phyloP scores from a whole-genome alignment of 2,888 invertebrate species.

The Meandrusa payeni region DNA sequence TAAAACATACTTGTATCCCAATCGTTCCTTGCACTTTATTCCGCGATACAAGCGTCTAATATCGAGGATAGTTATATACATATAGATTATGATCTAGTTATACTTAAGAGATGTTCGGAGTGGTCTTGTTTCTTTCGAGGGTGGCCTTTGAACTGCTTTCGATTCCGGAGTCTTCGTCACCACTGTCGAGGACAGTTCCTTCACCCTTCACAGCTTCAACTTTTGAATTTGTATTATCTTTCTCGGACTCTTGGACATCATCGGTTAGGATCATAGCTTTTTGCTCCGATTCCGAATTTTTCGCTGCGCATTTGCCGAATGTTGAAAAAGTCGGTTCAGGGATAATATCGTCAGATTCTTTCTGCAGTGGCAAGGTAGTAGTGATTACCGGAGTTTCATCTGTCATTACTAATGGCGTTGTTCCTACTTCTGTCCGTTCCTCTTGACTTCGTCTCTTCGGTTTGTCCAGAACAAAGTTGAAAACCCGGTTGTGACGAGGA shows the following conservation, averaged over 20 bases:
- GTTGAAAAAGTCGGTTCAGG: slow-evolving; percentile 81
- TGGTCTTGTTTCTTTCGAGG: slow-evolving; percentile 69
- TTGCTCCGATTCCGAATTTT: slow-evolving; percentile 46
- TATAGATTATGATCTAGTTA: slow-evolving; percentile 23
- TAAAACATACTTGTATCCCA: background rate
- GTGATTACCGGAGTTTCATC: slow-evolving; percentile 69
- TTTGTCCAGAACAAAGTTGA: slow-evolving; percentile 67
- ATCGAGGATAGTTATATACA: slow-evolving; percentile 25
- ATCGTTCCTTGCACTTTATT: slow-evolving; percentile 10
- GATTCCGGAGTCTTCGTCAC: slow-evolving; percentile 84
- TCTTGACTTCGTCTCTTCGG: slow-evolving; percentile 50
- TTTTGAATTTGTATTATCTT: slow-evolving; percentile 38
- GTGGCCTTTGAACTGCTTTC: slow-evolving; percentile 82
- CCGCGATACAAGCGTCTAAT: slow-evolving; percentile 14
- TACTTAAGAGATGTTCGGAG: slow-evolving; percentile 53
- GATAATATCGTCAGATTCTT: slow-evolving; percentile 48
- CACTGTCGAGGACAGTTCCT: slow-evolving; percentile 82
- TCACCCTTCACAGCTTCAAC: slow-evolving; percentile 75
- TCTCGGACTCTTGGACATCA: slow-evolving; percentile 38
- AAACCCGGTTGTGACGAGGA: slow-evolving; percentile 62
- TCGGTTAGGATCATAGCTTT: slow-evolving; percentile 55
- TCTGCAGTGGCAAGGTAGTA: slow-evolving; percentile 41
- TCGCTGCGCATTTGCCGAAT: slow-evolving; percentile 75
- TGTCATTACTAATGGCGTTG: slow-evolving; percentile 62
- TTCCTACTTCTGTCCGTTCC: slow-evolving; percentile 28